A percentile compares a stretch with the other conserved stretches of the same genome.
These are phyloP conservation scores for Neoniphon sammara DNA, from an alignment of 2,797 vertebrate species.

Conservation along the genomic window DNA sequence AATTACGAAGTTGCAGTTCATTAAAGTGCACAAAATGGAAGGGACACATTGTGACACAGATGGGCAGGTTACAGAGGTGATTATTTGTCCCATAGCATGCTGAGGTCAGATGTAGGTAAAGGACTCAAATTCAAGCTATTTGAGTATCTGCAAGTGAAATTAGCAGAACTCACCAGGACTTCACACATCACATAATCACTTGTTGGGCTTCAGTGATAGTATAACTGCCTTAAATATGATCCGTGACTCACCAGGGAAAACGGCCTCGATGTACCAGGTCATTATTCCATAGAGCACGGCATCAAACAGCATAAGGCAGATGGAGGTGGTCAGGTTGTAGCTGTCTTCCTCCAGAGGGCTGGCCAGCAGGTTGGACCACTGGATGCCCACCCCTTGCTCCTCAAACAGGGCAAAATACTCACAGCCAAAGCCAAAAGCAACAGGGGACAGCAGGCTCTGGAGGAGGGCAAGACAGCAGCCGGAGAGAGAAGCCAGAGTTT, in stretches of 20 bases:
- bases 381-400: constrained; percentile 96
- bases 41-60: neutral
- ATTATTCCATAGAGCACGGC: constrained; percentile 90
- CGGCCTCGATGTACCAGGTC: constrained; percentile 98
- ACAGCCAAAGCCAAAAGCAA: constrained; percentile 97
- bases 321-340: constrained; percentile 93
- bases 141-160: neutral
- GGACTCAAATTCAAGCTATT: too few relatives aligned
- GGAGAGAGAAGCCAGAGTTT: constrained; percentile 9
- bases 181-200: neutral
- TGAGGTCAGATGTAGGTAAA: too few relatives aligned
- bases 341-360: constrained; percentile 91
- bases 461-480: constrained; percentile 16
- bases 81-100: too few relatives aligned
- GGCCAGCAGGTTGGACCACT: constrained; percentile 95
- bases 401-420: constrained; percentile 97
- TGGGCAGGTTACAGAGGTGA: too few relatives aligned
- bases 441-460: constrained; percentile 95
- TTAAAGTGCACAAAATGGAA: neutral
- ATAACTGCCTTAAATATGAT: neutral
- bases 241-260: constrained; percentile 90
- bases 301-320: constrained; percentile 94
- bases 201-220: too few relatives aligned
- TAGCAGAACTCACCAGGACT: too few relatives aligned
- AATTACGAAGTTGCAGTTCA: neutral